These are phyloP conservation scores for Adela reaumurella DNA, from an alignment of 2,888 invertebrate species.

Conservation along the genomic window DNA sequence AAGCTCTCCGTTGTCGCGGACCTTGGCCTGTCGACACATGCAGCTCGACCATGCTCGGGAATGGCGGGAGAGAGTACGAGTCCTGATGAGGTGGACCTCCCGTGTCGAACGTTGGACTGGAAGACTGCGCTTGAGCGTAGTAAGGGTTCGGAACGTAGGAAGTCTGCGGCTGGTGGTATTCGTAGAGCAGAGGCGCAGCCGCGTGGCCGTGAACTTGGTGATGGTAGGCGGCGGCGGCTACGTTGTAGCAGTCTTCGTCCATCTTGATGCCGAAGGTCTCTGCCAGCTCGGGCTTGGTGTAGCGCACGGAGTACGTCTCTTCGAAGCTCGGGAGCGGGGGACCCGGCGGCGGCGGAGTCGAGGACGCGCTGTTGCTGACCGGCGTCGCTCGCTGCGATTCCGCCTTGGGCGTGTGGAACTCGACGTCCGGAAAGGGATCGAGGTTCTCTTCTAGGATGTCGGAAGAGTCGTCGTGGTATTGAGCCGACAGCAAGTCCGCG, in stretches of 20 bases:
- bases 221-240: conserved; percentile 53
- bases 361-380: conserved; percentile 42
- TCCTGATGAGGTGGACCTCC: conserved; percentile 56
- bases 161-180: conserved; percentile 57
- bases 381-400: conserved; percentile 42
- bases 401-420: conserved; percentile 45
- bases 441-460: conserved; percentile 69
- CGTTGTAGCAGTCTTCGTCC: conserved; percentile 82
- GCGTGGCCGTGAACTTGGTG: conserved; percentile 52
- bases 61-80: conserved; percentile 68
- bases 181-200: conserved; percentile 55
- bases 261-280: conserved; percentile 69
- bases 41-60: conserved; percentile 66
- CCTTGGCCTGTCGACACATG: conserved; percentile 63
- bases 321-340: conserved; percentile 81
- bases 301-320: conserved; percentile 80
- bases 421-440: conserved; percentile 72
- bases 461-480: conserved; percentile 69
- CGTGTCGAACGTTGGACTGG: conserved; percentile 50
- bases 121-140: conserved; percentile 58
- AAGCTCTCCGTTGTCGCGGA: conserved; percentile 68
- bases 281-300: conserved; percentile 61
- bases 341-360: conserved; percentile 29
- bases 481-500: conserved; percentile 71
- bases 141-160: conserved; percentile 55